Conservation (phyloP, 2,888 invertebrate genomes). For the Tenthredo notha region DNA sequence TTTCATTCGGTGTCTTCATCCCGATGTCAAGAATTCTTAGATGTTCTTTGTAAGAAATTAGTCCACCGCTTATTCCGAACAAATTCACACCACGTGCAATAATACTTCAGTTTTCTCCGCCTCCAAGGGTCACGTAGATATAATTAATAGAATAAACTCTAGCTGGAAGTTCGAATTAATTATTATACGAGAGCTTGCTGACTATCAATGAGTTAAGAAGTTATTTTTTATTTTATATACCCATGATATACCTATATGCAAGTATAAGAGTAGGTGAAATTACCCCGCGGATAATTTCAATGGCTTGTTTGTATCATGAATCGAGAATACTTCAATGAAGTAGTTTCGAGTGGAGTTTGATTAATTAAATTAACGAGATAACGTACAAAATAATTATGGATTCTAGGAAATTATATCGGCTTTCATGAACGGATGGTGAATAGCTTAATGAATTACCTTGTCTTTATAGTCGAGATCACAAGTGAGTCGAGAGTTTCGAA, state of each 20-base stretch:
- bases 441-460: background rate
- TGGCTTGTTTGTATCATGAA: background rate
- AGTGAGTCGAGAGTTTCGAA: constrained; percentile 1
- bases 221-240: background rate
- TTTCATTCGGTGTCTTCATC: background rate
- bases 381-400: background rate
- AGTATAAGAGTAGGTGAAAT: background rate
- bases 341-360: background rate
- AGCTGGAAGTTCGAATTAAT: constrained; percentile 34
- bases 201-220: constrained; percentile 38
- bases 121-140: constrained; percentile 2
- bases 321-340: background rate
- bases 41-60: background rate
- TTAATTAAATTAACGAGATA: background rate
- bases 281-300: background rate
- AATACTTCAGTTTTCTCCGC: background rate
- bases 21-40: background rate
- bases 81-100: background rate
- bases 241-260: background rate
- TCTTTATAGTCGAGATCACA: background rate
- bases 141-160: constrained; percentile 33
- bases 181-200: constrained; percentile 14
- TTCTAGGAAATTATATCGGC: background rate
- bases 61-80: background rate
- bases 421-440: background rate